phyloP scores from a whole-genome alignment of 37 sponge, comb jelly and placozoan species.

The Aphrocallistes beatrix region DNA sequence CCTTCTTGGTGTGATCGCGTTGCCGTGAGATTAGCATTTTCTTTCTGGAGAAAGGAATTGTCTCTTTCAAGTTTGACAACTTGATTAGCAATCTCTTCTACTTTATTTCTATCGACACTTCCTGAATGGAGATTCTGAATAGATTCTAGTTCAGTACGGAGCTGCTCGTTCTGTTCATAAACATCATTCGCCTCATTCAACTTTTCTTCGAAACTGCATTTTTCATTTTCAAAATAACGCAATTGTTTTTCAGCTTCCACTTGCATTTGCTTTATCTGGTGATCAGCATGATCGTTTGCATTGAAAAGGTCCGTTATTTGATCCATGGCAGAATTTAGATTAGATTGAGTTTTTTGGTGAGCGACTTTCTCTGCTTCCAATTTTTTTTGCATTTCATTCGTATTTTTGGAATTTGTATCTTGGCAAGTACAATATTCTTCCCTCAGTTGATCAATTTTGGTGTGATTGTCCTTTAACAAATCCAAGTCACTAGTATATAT shows the following conservation, averaged over 20 bases:
- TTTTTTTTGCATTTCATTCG: not conserved
- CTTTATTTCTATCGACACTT: not conserved
- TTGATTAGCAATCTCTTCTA: not conserved
- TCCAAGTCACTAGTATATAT: not conserved
- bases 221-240: not conserved
- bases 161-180: not conserved
- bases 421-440: not conserved
- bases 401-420: not conserved
- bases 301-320: not conserved
- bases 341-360: not conserved
- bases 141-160: not conserved
- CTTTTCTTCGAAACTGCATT: not conserved
- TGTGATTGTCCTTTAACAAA: not conserved
- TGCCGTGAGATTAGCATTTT: not conserved
- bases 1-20: not conserved
- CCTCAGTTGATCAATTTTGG: not conserved
- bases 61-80: not conserved
- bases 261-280: not conserved
- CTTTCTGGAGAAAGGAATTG: not conserved
- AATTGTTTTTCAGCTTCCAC: not conserved
- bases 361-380: not conserved
- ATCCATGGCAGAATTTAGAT: not conserved
- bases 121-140: not conserved
- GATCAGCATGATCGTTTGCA: not conserved
- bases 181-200: not conserved